Evolutionary conservation across 2,797 vertebrate species (phyloP), one percentile per base, ranked within the genome.

Genomic region (Hybognathus amarus): DNA sequence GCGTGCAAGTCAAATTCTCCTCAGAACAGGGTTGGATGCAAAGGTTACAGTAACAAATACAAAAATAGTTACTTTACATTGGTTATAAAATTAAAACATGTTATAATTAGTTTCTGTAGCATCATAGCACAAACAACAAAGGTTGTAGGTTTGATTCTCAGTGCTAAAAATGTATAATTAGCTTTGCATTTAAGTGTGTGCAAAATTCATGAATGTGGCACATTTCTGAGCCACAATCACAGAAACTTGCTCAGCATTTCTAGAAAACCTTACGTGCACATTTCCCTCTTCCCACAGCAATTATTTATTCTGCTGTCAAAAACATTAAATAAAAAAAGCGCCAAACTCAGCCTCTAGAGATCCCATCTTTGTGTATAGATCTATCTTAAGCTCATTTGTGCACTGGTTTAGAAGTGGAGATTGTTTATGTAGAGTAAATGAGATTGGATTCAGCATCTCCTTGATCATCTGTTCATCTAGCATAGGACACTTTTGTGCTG

Each of bases 391-490:
- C 6, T 18, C 2, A 61, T 76, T 30, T 1, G 6, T 24, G 24
- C 13, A 6, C 18, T 77, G 42, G 12, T 79, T 52, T 45, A 77
- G n/a, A 68, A 61, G 52, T 45, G n/a, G 24, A 8, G 56, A 38
- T 20, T 50, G 27, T 36, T 81, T 36, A 73, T 63, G 3, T 33
- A 24, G 13, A 30, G 22, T 7, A 67, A 77, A 71, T 54, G 15
- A 64, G 27, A 42, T 17, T 42, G 3, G 36, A 82, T 82, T 64
- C 79, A 61, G 66, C 27, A 30, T 36, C 24, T 20, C 18, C n/a
- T n/a, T n/a, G n/a, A 42, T 59, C 75, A 33, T 79, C 80, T 68
- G 68, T 50, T 79, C 68, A 59, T 24, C 42, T 79, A n/a, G n/a
- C 79, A 83, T 27, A 69, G 59, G 59, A 64, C 70, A 76, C 42